phyloP scores from a whole-genome alignment of 2,888 invertebrate genomes.

The Carpatolechia fugitivella region DNA sequence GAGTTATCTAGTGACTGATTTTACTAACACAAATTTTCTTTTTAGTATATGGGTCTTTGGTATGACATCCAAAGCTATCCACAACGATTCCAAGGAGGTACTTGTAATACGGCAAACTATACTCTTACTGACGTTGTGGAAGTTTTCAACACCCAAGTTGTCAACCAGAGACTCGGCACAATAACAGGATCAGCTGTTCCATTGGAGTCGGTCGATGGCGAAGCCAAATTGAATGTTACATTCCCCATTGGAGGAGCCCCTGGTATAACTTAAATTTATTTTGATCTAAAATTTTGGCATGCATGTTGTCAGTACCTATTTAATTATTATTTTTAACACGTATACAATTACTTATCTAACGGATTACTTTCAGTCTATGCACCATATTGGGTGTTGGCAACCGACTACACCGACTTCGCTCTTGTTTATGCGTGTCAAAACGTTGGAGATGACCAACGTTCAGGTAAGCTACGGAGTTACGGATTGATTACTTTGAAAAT shows the following conservation, averaged over 20 bases:
- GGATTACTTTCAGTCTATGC: slow-evolving; percentile 47
- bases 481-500: no score
- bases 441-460: slow-evolving; percentile 51
- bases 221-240: slow-evolving; percentile 75
- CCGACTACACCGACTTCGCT: slow-evolving; percentile 81
- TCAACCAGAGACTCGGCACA: slow-evolving; percentile 45
- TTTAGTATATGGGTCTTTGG: slow-evolving; percentile 18
- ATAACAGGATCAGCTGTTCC: slow-evolving; percentile 73
- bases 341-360: no score
- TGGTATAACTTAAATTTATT: no score
- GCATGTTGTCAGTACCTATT: slow-evolving; percentile 16
- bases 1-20: no score
- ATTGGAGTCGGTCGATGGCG: slow-evolving; percentile 49
- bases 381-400: slow-evolving; percentile 81
- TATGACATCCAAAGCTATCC: slow-evolving; percentile 35
- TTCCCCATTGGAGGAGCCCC: slow-evolving; percentile 66
- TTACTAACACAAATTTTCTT: not conserved
- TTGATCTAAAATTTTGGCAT: no score
- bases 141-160: slow-evolving; percentile 33
- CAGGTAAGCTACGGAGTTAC: no score
- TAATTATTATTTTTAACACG: slow-evolving; percentile 9
- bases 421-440: slow-evolving; percentile 83
- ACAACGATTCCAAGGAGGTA: slow-evolving; percentile 32
- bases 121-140: slow-evolving; percentile 33
- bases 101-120: slow-evolving; percentile 54